phyloP scores from a whole-genome alignment of 2,797 vertebrate genomes.

The Phalloptychus januarius region DNA sequence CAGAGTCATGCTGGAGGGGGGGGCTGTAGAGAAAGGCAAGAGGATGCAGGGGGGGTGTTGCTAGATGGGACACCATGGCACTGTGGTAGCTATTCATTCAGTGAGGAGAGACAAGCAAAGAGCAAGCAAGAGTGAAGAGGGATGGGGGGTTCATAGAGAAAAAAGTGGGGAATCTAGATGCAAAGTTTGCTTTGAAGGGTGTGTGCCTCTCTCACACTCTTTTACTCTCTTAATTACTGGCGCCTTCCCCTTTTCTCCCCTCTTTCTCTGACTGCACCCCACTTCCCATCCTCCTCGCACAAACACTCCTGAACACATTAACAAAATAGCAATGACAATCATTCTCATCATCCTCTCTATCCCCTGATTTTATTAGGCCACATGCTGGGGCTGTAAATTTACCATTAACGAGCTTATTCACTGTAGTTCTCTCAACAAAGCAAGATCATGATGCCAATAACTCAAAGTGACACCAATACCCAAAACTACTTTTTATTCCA shows the following conservation, averaged over 20 bases:
- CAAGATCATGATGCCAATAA: conserved; percentile 74
- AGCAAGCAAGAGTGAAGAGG: conserved; percentile 57
- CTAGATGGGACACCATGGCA: conserved; percentile 75
- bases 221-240: conserved; percentile 77
- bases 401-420: conserved; percentile 80
- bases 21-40: conserved; percentile 45
- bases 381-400: conserved; percentile 83
- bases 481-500: conserved; percentile 63
- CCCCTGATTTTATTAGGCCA: conserved; percentile 75
- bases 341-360: conserved; percentile 71
- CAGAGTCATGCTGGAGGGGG: conserved; percentile 59
- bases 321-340: conserved; percentile 61
- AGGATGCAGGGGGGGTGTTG: conserved; percentile 47
- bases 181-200: conserved; percentile 78
- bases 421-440: conserved; percentile 74
- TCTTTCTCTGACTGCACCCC: conserved; percentile 44
- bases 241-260: conserved; percentile 70
- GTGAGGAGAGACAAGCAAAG: conserved; percentile 66
- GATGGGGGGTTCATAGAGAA: conserved; percentile 69
- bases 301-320: conserved; percentile 39
- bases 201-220: conserved; percentile 74
- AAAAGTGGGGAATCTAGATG: conserved; percentile 74
- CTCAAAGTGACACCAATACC: conserved; percentile 76
- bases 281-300: conserved; percentile 20
- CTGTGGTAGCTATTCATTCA: conserved; percentile 82